Conservation (phyloP, 1,140 invertebrate genomes). For the Pseudomyrmex sp. region DNA sequence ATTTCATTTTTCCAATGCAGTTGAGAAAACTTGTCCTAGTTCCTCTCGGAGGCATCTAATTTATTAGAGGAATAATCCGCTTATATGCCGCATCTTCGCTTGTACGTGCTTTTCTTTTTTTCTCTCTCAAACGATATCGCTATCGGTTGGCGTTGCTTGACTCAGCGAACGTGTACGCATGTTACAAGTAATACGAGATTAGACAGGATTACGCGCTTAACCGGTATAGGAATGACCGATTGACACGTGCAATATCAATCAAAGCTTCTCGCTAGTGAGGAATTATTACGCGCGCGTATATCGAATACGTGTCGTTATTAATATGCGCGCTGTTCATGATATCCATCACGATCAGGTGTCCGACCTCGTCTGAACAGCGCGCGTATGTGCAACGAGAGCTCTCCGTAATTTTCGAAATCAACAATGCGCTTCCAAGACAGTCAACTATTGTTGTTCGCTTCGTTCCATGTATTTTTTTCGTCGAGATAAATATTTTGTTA, state of each 20-base stretch:
- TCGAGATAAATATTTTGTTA: not conserved
- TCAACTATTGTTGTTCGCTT: not conserved
- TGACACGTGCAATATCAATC: constrained; percentile 32
- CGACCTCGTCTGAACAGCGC: too few relatives aligned
- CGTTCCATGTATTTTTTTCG: not conserved
- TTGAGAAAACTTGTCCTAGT: constrained; percentile 6
- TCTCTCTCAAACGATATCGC: too few relatives aligned
- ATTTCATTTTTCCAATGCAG: not conserved
- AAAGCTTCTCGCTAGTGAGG: constrained; percentile 2
- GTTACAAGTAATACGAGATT: constrained; percentile 12
- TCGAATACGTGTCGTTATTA: constrained; percentile 28
- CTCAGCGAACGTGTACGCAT: too few relatives aligned
- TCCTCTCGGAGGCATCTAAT: not conserved
- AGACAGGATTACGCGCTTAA: not conserved
- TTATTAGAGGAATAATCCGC: too few relatives aligned
- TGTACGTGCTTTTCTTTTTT: too few relatives aligned
- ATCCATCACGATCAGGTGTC: constrained; percentile 25
- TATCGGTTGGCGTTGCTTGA: too few relatives aligned
- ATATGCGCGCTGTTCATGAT: constrained; percentile 13
- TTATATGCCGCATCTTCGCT: too few relatives aligned
- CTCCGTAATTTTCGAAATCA: not conserved
- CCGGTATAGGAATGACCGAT: constrained; percentile 17
- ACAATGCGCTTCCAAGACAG: not conserved
- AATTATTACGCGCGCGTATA: constrained; percentile 14
- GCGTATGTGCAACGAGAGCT: too few relatives aligned